These are phyloP conservation scores for Scotopteryx bipunctaria DNA, from an alignment of 2,888 invertebrate genomes.

Conservation along the genomic window DNA sequence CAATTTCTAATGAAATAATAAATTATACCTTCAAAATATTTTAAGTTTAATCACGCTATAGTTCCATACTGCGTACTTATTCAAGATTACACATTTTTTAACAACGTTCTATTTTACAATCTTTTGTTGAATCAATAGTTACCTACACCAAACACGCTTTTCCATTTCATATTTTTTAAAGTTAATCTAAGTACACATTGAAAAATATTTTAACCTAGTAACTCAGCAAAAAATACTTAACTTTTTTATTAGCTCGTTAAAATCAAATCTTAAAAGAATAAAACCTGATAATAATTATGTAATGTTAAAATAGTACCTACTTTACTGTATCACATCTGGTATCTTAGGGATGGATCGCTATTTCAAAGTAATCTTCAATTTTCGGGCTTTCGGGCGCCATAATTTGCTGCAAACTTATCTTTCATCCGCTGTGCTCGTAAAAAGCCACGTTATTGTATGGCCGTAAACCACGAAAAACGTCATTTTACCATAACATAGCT, in stretches of 20 bases:
- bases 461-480: slow-evolving; percentile 55
- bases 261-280: neutral
- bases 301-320: neutral
- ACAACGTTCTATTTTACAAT: slow-evolving; percentile 3
- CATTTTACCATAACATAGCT: slow-evolving; percentile 62
- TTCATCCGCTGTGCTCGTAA: slow-evolving; percentile 34
- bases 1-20: neutral
- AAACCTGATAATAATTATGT: neutral
- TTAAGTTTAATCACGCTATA: slow-evolving; percentile 15
- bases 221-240: neutral
- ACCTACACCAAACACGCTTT: neutral
- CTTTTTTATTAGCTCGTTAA: neutral
- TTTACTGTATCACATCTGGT: neutral
- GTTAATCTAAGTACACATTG: too few species aligned
- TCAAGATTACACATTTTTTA: slow-evolving; percentile 13
- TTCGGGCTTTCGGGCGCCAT: slow-evolving; percentile 4
- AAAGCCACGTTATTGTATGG: slow-evolving; percentile 34
- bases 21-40: neutral
- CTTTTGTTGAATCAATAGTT: neutral
- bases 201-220: too few species aligned
- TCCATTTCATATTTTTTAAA: too few species aligned
- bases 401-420: slow-evolving; percentile 29
- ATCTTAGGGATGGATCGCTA: neutral
- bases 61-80: slow-evolving; percentile 9
- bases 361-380: slow-evolving; percentile 13